These are phyloP conservation scores for Danio tinwini DNA, from an alignment of 2,797 vertebrate genomes.

Conservation along the genomic window DNA sequence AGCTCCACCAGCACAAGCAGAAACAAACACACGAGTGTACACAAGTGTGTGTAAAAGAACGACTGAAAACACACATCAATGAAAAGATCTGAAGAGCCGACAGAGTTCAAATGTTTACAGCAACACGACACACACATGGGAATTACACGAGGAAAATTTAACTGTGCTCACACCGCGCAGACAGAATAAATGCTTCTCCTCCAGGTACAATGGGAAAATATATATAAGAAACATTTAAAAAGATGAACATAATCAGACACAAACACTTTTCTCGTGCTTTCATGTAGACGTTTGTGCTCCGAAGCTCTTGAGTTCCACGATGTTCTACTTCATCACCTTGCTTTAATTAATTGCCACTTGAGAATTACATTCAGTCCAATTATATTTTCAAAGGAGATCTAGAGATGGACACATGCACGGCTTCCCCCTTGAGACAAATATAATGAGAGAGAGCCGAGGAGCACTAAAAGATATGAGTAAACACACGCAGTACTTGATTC, in stretches of 20 bases:
- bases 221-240: not conserved
- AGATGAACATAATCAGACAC: not conserved
- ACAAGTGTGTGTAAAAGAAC: slow-evolving; percentile 1
- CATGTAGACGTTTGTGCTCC: slow-evolving; percentile 24
- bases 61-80: slow-evolving; percentile 15
- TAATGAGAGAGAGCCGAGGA: slow-evolving; percentile 22
- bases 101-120: slow-evolving; percentile 25
- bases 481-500: slow-evolving; percentile 1
- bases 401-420: slow-evolving; percentile 65
- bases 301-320: slow-evolving; percentile 65
- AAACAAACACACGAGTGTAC: slow-evolving; percentile 6
- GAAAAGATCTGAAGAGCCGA: slow-evolving; percentile 37
- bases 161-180: not conserved
- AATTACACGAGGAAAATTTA: not conserved
- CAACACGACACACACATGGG: not conserved
- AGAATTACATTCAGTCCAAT: slow-evolving; percentile 77
- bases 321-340: slow-evolving; percentile 73
- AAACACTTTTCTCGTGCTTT: slow-evolving; percentile 58
- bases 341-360: slow-evolving; percentile 81
- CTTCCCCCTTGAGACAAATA: slow-evolving; percentile 32
- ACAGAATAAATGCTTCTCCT: slow-evolving; percentile 14
- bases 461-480: slow-evolving; percentile 9
- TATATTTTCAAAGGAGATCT: slow-evolving; percentile 80
- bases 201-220: slow-evolving; percentile 14
- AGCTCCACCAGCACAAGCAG: not conserved